Conservation (phyloP, 2,113 vertebrate species). For the Pedionomus torquatus region DNA sequence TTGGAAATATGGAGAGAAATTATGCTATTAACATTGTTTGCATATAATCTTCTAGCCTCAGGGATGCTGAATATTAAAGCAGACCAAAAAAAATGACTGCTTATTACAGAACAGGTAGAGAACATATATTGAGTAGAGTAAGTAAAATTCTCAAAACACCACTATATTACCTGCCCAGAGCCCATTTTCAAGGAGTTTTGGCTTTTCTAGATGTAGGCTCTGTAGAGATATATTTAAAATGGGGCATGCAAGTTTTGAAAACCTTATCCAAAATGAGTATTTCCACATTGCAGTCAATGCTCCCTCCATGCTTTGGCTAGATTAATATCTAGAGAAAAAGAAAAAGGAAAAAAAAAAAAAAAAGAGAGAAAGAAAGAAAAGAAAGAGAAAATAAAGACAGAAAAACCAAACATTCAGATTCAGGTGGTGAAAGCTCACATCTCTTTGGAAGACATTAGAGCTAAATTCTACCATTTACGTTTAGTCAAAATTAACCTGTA, state of each 20-base stretch:
- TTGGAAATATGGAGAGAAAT: background rate
- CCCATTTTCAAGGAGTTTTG: background rate
- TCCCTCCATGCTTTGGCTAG: background rate
- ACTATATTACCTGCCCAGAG: background rate
- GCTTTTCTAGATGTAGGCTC: background rate
- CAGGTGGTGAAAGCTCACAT: background rate
- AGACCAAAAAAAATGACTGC: background rate
- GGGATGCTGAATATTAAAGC: conserved; percentile 1
- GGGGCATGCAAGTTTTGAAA: background rate
- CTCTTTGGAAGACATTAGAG: background rate
- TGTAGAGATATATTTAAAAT: background rate
- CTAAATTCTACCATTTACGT: background rate
- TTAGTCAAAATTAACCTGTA: background rate
- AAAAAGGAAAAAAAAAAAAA: too few relatives aligned
- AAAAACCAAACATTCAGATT: background rate
- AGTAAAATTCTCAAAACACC: background rate
- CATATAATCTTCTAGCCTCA: conserved; percentile 24
- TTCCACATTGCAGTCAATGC: background rate
- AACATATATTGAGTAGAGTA: background rate
- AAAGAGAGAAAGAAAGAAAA: too few relatives aligned
- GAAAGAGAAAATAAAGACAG: too few relatives aligned
- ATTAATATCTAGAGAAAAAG: background rate
- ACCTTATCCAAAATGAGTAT: background rate
- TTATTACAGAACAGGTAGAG: background rate
- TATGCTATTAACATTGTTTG: conserved; percentile 30